Conservation (phyloP, 2,888 invertebrate genomes). For the Neoaliturus tenellus region DNA sequence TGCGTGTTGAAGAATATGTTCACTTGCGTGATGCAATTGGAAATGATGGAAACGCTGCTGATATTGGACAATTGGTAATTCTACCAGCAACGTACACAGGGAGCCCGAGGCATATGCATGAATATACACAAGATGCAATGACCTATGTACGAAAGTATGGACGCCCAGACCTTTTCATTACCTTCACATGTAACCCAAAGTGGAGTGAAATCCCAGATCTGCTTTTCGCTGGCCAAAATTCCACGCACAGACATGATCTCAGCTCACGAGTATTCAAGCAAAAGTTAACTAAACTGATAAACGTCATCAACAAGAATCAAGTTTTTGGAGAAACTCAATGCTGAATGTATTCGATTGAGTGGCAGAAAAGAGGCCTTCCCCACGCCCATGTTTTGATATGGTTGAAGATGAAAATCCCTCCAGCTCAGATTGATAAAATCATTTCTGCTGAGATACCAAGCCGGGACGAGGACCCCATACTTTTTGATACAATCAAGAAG, state of each 20-base stretch:
- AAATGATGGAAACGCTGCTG: conserved; percentile 63
- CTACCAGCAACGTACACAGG: conserved; percentile 68
- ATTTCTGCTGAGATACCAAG: conserved; percentile 68
- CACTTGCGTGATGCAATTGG: conserved; percentile 69
- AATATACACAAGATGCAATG: conserved; percentile 69
- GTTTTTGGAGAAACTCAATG: no score
- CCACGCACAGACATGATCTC: no score
- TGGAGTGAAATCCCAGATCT: no score
- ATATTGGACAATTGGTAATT: conserved; percentile 66
- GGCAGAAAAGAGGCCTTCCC: no score
- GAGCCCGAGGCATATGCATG: conserved; percentile 68
- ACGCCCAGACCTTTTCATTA: no score
- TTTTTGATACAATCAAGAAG: conserved; percentile 66
- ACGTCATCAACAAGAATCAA: no score
- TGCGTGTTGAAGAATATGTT: conserved; percentile 68
- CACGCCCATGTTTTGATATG: conserved; percentile 67
- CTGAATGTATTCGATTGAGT: no score
- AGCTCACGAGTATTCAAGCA: no score
- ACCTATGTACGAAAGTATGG: no score
- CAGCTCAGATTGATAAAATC: conserved; percentile 39
- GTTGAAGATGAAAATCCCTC: conserved; percentile 55
- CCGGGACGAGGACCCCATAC: conserved; percentile 62
- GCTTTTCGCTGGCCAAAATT: no score
- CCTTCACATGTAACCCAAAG: no score
- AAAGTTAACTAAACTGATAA: no score